Conservation (phyloP, 37 sponge, comb jelly and placozoan genomes). For the Ephydatia muelleri region DNA sequence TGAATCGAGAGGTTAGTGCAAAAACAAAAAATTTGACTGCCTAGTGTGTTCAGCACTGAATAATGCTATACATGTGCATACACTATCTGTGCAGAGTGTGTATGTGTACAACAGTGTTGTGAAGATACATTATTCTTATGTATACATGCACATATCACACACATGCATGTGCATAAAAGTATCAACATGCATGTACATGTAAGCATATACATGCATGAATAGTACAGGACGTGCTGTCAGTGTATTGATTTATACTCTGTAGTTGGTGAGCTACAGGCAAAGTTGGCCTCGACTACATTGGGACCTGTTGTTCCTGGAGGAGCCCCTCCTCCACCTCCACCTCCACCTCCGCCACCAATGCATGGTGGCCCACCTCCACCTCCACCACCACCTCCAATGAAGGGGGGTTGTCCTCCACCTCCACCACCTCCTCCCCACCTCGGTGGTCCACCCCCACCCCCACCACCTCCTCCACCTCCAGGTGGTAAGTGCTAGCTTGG, state of each 20-base stretch:
- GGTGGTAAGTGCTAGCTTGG: not conserved
- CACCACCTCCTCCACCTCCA: slow-evolving; percentile 73
- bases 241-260: slow-evolving; percentile 8
- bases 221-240: not conserved
- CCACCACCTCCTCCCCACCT: slow-evolving; percentile 60
- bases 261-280: slow-evolving; percentile 61
- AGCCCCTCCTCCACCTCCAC: slow-evolving; percentile 44
- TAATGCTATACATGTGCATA: no score
- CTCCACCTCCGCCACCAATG: slow-evolving; percentile 45
- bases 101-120: no score
- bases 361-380: slow-evolving; percentile 35
- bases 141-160: no score
- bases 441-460: slow-evolving; percentile 44
- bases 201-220: no score
- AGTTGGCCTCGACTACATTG: slow-evolving; percentile 29
- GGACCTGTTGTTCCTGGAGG: slow-evolving; percentile 14
- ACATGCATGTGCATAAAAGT: no score
- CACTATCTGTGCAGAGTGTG: no score
- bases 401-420: slow-evolving; percentile 18
- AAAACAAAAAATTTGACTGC: no score
- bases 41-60: no score
- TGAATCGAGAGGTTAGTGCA: no score
- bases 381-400: slow-evolving; percentile 9
- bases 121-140: no score
- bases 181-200: no score